phyloP scores from a whole-genome alignment of 2,888 invertebrate species.

The Drosophila pseudotalamancana region DNA sequence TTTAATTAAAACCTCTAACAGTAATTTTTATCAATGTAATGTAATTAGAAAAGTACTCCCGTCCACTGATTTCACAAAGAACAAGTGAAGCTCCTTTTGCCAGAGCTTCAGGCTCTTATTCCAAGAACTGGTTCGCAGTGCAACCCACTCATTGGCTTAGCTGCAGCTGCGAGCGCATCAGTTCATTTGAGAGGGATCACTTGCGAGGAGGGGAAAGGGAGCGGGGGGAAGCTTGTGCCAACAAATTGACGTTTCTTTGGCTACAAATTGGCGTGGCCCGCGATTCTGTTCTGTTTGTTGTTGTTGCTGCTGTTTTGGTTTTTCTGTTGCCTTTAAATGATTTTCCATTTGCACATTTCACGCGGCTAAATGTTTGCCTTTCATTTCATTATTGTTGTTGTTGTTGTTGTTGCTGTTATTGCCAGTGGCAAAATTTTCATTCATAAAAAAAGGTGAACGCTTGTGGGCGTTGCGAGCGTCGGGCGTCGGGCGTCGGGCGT shows the following conservation, averaged over 20 bases:
- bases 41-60: too few species aligned
- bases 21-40: too few species aligned
- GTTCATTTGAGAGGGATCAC: neutral
- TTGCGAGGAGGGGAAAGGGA: neutral
- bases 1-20: too few species aligned
- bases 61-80: too few species aligned
- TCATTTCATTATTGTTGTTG: conserved; percentile 19
- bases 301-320: conserved; percentile 24
- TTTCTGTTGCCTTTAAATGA: conserved; percentile 62
- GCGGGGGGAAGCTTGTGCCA: conserved; percentile 3
- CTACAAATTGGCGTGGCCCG: conserved; percentile 40
- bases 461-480: conserved; percentile 52
- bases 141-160: neutral
- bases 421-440: conserved; percentile 63
- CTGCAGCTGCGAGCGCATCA: conserved; percentile 9
- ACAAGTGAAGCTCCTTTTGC: too few species aligned
- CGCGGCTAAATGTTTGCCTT: conserved; percentile 57
- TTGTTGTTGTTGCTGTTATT: conserved; percentile 29
- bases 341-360: conserved; percentile 79
- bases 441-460: conserved; percentile 74
- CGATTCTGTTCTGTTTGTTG: conserved; percentile 17
- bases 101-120: neutral
- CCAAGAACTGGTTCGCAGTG: neutral
- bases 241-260: conserved; percentile 55
- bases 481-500: too few species aligned